Evolutionary conservation across 2,888 invertebrate genomes (phyloP), one percentile per base, ranked within the genome.

Genomic region (Meliscaeva auricollis): DNA sequence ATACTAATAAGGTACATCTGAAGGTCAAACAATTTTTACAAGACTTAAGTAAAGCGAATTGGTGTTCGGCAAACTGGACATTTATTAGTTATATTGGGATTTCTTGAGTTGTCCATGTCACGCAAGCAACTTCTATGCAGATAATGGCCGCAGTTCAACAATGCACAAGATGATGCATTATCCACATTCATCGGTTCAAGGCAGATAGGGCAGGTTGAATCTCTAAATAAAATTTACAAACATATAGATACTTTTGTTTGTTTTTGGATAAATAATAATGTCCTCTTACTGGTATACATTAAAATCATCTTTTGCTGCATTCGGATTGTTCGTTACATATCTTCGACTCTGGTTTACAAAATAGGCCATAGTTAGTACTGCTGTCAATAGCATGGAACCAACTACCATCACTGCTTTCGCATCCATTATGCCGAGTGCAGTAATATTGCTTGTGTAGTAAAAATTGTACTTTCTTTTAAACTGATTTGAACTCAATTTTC

Each of bases 51-150:
- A 15, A n/a, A 50, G 3, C 30, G 1, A 73, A 73, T 62, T 3
- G 62, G 62, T 6, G 73, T 52, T 30, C 73, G 50, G 20, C 73
- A 73, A 13, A 73, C 0, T 17, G 73, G 73, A 7, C 73, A 73
- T 8, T n/a, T 52, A 20, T 17, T 30, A 6, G 44, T 41, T 6
- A 6, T 1, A 1, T n/a, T 35, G 6, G 2, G 4, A 1, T n/a
- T 17, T 15, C 32, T 41, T 3, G 15, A 9, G 0, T 13, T 11
- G 15, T 62, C 2, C 70, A 77, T 62, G 0, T 15, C 15, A 2
- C 0, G 6, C 13, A 77, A 54, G 30, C 77, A 77, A 5, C 0
- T 1, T 2, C 2, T n/a, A 26, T 77, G 77, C 1, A 77, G 13
- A 15, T 9, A 46, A 52, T 77, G 77, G 0, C 77, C 77, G 15